phyloP scores from a whole-genome alignment of 2,888 invertebrate species.

The Linnaemya vulpina region DNA sequence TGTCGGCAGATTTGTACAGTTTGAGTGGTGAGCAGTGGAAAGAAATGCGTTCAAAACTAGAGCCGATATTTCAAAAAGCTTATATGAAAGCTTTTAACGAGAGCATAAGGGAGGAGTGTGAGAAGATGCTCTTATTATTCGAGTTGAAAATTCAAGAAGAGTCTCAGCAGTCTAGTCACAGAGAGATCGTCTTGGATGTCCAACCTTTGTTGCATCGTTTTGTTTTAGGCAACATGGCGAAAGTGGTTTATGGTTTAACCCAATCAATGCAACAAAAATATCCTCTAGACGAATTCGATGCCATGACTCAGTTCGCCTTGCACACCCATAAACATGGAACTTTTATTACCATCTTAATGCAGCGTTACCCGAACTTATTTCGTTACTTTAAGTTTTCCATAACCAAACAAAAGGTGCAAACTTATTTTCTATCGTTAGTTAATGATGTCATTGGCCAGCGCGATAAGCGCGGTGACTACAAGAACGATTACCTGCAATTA shows the following conservation, averaged over 20 bases:
- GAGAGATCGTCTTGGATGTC: slow-evolving; percentile 77
- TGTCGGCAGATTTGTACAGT: slow-evolving; percentile 82
- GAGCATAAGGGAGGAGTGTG: slow-evolving; percentile 75
- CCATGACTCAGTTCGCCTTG: slow-evolving; percentile 78
- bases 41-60: slow-evolving; percentile 81
- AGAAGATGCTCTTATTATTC: slow-evolving; percentile 73
- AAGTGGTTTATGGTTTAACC: slow-evolving; percentile 77
- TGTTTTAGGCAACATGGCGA: slow-evolving; percentile 77
- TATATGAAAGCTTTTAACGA: slow-evolving; percentile 79
- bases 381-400: slow-evolving; percentile 75
- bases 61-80: slow-evolving; percentile 80
- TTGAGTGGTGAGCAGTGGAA: slow-evolving; percentile 82
- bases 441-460: slow-evolving; percentile 76
- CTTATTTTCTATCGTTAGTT: slow-evolving; percentile 76
- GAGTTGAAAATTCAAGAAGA: slow-evolving; percentile 65
- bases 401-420: slow-evolving; percentile 75
- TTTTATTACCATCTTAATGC: slow-evolving; percentile 75
- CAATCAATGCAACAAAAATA: slow-evolving; percentile 74
- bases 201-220: slow-evolving; percentile 77
- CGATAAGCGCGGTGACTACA: slow-evolving; percentile 71
- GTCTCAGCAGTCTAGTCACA: slow-evolving; percentile 81
- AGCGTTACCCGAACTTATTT: slow-evolving; percentile 77
- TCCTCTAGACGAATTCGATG: slow-evolving; percentile 76
- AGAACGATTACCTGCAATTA: slow-evolving; percentile 85
- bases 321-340: slow-evolving; percentile 76